Evolutionary conservation across 2,113 vertebrate genomes (phyloP), one percentile per base, ranked within the genome.

Genomic region (Alouatta palliata): DNA sequence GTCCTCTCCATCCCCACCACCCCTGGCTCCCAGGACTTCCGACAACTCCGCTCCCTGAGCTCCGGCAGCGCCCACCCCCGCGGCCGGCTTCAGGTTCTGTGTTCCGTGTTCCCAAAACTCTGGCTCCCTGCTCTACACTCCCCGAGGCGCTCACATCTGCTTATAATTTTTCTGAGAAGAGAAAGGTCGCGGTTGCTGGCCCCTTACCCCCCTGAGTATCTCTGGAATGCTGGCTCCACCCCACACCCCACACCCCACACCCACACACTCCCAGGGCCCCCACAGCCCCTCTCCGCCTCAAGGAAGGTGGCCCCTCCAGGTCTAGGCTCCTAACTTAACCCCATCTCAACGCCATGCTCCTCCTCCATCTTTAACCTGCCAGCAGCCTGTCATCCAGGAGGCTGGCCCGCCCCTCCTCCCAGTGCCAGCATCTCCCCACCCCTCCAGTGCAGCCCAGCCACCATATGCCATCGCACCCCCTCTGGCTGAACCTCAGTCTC

Each of bases 111-210:
- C 89, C 89, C 77, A 2, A 61, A 79, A 25, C 79, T 87, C 71
- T 10, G 66, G 83, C 87, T 97, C 82, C 71, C 54, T 4, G 56
- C 93, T 94, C 81, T 16, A 1, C 0, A 37, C 52, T 61, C 87
- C 91, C 91, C 11, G 76, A 94, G 86, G 95, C 83, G 0, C 49
- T 70, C 76, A 98, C 98, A 98, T 98, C 98, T 98, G 98, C 96
- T 98, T 98, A 43, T 75, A 80, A 98, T 98, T 98, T 97, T 76
- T 85, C 93, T 0, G 4, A 86, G 94, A 95, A 92, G 92, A 70
- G 82, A 73, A 82, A 98, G 97, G 95, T 93, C 91, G 0, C 1
- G 47, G 68, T 58, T 75, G 68, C 75, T 61, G 88, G 97, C 97
- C 96, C 95, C 77, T 87, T 45, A 40, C 10, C 87, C 89, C 80